phyloP scores from a whole-genome alignment of 2,888 invertebrate genomes.

The Ferrisia virgata region DNA sequence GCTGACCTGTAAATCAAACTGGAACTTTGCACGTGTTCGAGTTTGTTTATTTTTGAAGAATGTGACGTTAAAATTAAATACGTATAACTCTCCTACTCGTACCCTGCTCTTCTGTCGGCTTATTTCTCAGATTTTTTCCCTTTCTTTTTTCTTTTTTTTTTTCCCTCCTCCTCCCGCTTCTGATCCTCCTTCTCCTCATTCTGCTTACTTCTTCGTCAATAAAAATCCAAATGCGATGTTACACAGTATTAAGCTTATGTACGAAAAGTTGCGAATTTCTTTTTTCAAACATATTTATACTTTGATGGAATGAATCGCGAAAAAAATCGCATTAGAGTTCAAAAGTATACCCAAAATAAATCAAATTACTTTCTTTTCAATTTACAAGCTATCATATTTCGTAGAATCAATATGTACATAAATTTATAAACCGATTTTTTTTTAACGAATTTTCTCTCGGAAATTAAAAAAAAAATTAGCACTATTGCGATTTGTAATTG shows the following conservation, averaged over 20 bases:
- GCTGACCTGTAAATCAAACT: slow-evolving; percentile 4
- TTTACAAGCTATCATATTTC: neutral
- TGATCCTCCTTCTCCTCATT: too few species aligned
- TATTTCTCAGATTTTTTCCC: neutral
- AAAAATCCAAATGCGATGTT: neutral
- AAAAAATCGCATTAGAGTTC: neutral
- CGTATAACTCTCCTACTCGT: neutral
- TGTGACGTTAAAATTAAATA: neutral
- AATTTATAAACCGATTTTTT: neutral
- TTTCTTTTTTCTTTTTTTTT: too few species aligned
- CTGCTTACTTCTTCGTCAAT: neutral
- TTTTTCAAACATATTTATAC: neutral
- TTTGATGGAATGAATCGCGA: neutral
- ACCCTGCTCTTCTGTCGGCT: neutral
- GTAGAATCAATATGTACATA: neutral
- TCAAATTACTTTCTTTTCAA: neutral
- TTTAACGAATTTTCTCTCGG: neutral
- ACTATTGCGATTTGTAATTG: too few species aligned
- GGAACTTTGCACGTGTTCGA: neutral
- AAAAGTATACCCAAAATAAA: neutral
- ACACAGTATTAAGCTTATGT: too few species aligned
- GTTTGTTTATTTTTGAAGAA: neutral
- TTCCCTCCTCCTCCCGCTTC: too few species aligned
- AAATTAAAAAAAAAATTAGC: too few species aligned
- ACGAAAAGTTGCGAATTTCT: neutral